Evolutionary conservation across 2,888 invertebrate species (phyloP).

Genomic region (Elgonia sp.): DNA sequence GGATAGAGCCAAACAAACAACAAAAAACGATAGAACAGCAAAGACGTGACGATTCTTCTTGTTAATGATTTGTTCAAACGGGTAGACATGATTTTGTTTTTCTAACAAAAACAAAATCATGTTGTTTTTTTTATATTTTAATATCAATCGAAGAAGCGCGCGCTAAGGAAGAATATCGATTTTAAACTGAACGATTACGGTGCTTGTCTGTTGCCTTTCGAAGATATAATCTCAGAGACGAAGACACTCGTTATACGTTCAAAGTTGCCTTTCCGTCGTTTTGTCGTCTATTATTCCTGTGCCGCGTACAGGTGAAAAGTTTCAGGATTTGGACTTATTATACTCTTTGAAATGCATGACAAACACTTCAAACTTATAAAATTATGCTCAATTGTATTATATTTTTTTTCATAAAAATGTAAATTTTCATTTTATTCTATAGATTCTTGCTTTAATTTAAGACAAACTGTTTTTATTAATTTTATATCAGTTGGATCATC

Average conservation of each 20-base stretch:
- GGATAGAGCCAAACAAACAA: constrained; percentile 28
- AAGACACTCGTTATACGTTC: constrained; percentile 73
- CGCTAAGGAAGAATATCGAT: constrained; percentile 66
- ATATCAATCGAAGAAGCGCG: constrained; percentile 66
- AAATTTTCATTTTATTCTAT: too few relatives aligned
- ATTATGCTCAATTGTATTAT: too few relatives aligned
- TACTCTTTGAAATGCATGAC: too few relatives aligned
- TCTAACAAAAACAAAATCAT: too few relatives aligned
- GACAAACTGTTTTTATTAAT: too few relatives aligned
- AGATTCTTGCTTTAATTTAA: too few relatives aligned
- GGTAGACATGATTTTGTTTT: constrained; percentile 32
- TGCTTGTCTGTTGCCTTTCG: constrained; percentile 68
- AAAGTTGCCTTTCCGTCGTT: constrained; percentile 66
- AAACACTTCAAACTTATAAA: too few relatives aligned
- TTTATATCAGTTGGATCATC: too few relatives aligned
- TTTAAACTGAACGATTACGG: constrained; percentile 66
- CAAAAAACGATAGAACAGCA: constrained; percentile 7
- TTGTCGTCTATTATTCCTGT: constrained; percentile 69
- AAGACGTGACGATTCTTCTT: constrained; percentile 16
- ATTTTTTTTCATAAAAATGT: too few relatives aligned
- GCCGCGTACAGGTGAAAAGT: too few relatives aligned
- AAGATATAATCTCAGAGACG: constrained; percentile 76
- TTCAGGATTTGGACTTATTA: too few relatives aligned
- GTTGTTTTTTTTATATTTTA: neutral
- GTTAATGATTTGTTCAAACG: constrained; percentile 14